Evolutionary conservation across 1,140 invertebrate species (phyloP), one percentile per base, ranked within the genome.

Genomic region (Drosophila busckii): DNA sequence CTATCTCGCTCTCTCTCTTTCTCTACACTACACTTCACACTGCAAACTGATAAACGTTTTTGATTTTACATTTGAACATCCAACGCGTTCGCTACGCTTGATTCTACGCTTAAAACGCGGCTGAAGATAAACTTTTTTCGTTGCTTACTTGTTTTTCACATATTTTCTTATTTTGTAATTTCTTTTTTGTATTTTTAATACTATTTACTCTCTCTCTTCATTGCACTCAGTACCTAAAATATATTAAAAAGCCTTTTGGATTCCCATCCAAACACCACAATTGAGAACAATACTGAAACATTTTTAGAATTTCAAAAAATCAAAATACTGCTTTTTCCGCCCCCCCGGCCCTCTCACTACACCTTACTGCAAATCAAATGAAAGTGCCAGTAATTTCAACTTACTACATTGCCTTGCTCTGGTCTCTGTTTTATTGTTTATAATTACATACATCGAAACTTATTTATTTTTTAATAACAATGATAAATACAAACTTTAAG

Each of bases 191-290:
- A 38, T 23, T 7, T 28, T 16, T 22, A 15, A 13, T 16, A 9
- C 6, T 35, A 15, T 37, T 46, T 46, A 9, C 16, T 48, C 49
- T 58, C 63, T 63, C 78, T 78, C 55, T 76, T 76, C 60, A 78
- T 78, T 70, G 70, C 70, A 76, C 70, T 45, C 44, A 70, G 60
- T 76, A 76, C 44, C 59, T 62, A 52, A n/a, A 19, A 34, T 40
- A 17, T 15, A 23, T 31, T 31, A 44, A 35, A 17, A 58, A 49
- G 58, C 40, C 60, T 48, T 59, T 44, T 42, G 35, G 42, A 34
- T 31, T 41, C 31, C 23, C 13, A 55, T 34, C 44, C 41, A 52
- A 35, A 25, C 16, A 28, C 12, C 16, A 40, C 38, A 42, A 32
- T 15, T 48, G 9, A 45, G 41, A 54, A 61, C 28, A 61, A n/a